Evolutionary conservation across 2,113 vertebrate species (phyloP), one percentile per base, ranked within the genome.

Genomic region (Rhagologus leucostigma): DNA sequence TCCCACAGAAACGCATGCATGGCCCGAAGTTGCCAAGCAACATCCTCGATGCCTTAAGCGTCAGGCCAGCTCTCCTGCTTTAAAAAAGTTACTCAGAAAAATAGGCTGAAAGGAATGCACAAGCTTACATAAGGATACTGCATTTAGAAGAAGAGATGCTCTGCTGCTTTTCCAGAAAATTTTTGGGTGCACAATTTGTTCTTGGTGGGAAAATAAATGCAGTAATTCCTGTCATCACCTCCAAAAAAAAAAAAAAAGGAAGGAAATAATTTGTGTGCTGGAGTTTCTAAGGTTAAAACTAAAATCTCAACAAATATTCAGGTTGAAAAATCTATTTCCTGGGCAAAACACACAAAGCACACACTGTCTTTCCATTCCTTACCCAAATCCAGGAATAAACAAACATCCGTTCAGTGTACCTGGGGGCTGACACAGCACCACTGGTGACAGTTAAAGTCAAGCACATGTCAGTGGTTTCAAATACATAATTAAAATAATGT

Each of bases 21-120:
- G 8, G 59, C 47, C 35, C 37, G 3, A 84, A 91, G 93, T 94
- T 95, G 89, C 95, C 92, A 92, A 76, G 94, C 94, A 95, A 96
- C 90, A 29, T 49, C 74, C 65, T 60, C 2, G 0, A 64, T 80
- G 69, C 86, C 77, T 73, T 46, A 84, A 95, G 89, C 73, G 91
- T 56, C 10, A 11, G 73, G 46, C 49, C 67, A 90, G 57, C 47
- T 90, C 0, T 9, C 52, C 73, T 59, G 57, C 63, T 47, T 84
- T 59, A 33, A 59, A 62, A 67, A 79, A 93, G 77, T 93, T 67
- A 41, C 64, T 53, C 0, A 0, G 52, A 69, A 85, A 73, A 64
- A 81, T 7, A 87, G 59, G 42, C 50, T 3, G 4, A 62, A 50
- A 53, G 68, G 47, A 89, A 82, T 47, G 33, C 39, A 47, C 37